Evolutionary conservation across 2,113 vertebrate species (phyloP), one percentile per base, ranked within the genome.

Genomic region (Acanthisitta chloris): DNA sequence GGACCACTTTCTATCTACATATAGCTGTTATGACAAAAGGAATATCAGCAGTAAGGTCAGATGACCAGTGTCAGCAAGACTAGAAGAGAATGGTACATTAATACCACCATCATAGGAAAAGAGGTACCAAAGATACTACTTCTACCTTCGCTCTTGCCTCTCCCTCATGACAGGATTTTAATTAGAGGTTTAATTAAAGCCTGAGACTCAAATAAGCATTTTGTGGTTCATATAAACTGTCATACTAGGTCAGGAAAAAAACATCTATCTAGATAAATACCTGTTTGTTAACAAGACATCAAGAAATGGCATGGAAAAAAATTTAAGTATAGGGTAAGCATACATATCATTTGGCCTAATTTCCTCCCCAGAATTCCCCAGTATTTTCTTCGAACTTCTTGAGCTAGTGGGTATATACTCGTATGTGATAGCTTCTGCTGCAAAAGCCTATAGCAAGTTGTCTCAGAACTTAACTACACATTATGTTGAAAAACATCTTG

Each of bases 181-280:
- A 96, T 94, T 90, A 90, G 52, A 85, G 33, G 46, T 93, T 83
- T 93, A 95, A 94, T 96, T 92, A 93, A 76, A 88, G 76, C 83
- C 51, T 74, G 59, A 58, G 79, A 72, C 25, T 64, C 86, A 46
- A 92, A 81, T 55, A 88, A 73, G 77, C n/a, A 21, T 31, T 86
- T 82, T 73, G n/a, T n/a, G n/a, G 59, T 88, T 93, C 7, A 0
- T n/a, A 70, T 88, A 14, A 94, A 54, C 19, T 70, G 49, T 26
- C 3, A 3, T 38, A 77, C 17, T 83, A 90, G 76, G 86, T 92
- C 71, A 90, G 51, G 46, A 12, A 48, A 71, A 58, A 17, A 33
- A 62, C 24, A 62, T 2, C 15, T 20, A 57, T 40, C 66, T 52
- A 71, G 54, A 51, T 73, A 88, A 92, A 80, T 40, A 81, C 10